Evolutionary conservation across 2,113 vertebrate species (phyloP).

Genomic region (Seriola rivoliana): DNA sequence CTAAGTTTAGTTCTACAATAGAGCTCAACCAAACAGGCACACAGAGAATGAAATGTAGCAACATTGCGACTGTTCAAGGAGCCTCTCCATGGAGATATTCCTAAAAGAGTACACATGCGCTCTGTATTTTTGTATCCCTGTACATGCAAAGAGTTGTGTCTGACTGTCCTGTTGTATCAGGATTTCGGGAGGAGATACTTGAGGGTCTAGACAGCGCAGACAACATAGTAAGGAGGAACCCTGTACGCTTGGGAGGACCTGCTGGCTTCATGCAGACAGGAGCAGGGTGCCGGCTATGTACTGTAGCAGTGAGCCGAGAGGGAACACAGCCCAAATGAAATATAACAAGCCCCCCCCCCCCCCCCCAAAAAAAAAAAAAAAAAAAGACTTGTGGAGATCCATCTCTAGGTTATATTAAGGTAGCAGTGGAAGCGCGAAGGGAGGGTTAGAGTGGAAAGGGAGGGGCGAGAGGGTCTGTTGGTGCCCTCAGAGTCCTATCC

Average conservation of each 20-base stretch:
- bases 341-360: conserved; percentile 54
- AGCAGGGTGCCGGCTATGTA: conserved; percentile 61
- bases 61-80: conserved; percentile 57
- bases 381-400: conserved; percentile 69
- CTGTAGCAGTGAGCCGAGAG: conserved; percentile 38
- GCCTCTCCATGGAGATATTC: conserved; percentile 63
- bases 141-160: conserved; percentile 50
- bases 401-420: conserved; percentile 77
- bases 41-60: conserved; percentile 61
- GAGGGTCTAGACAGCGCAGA: conserved; percentile 35
- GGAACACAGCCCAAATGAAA: conserved; percentile 68
- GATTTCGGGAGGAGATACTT: conserved; percentile 45
- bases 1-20: conserved; percentile 80
- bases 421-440: conserved; percentile 46
- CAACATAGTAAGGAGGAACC: conserved; percentile 45
- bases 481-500: conserved; percentile 69
- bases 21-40: conserved; percentile 68
- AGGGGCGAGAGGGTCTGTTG: conserved; percentile 43
- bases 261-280: conserved; percentile 64
- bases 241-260: conserved; percentile 43
- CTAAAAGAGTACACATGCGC: conserved; percentile 51
- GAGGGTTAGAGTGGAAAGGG: conserved; percentile 39
- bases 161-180: conserved; percentile 55
- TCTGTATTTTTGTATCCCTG: conserved; percentile 52
- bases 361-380: too few relatives aligned